A percentile compares a stretch with the other conserved stretches of the same genome.
phyloP scores from a whole-genome alignment of 2,113 vertebrate species.

The Mesitornis unicolor region DNA sequence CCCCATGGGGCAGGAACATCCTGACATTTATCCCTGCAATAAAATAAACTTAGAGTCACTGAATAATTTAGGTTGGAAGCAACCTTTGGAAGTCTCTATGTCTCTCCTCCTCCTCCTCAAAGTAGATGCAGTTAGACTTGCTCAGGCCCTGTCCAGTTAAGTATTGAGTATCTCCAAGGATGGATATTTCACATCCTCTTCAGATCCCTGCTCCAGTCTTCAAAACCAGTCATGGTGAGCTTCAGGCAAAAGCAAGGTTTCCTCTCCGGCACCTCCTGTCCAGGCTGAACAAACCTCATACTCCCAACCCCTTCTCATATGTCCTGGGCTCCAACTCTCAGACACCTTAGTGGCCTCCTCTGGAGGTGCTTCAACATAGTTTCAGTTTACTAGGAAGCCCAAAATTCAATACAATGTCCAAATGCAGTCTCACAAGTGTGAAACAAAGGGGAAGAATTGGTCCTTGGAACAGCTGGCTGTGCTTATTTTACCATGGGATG shows the following conservation, averaged over 20 bases:
- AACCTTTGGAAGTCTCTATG: not conserved
- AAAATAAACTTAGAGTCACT: not conserved
- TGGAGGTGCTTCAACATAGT: not conserved
- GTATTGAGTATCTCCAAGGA: not conserved
- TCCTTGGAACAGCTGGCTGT: not conserved
- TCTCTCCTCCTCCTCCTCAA: not conserved
- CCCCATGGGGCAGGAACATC: not conserved
- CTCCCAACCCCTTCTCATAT: fast-evolving
- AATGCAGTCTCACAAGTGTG: not conserved
- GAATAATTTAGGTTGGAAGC: not conserved
- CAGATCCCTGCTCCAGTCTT: not conserved
- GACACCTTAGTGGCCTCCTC: not conserved
- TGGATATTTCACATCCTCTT: not conserved
- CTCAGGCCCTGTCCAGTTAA: not conserved
- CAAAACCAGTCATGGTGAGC: not conserved
- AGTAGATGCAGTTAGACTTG: not conserved
- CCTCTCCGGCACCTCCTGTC: not conserved
- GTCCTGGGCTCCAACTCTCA: not conserved
- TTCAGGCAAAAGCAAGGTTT: not conserved
- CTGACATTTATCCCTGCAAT: not conserved
- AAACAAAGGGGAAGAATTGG: not conserved
- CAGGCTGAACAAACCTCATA: not conserved
- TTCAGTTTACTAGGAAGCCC: not conserved
- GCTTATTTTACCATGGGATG: not conserved
- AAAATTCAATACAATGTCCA: not conserved